Conservation (phyloP, 2,888 invertebrate genomes). For the Ephialtes manifestator region DNA sequence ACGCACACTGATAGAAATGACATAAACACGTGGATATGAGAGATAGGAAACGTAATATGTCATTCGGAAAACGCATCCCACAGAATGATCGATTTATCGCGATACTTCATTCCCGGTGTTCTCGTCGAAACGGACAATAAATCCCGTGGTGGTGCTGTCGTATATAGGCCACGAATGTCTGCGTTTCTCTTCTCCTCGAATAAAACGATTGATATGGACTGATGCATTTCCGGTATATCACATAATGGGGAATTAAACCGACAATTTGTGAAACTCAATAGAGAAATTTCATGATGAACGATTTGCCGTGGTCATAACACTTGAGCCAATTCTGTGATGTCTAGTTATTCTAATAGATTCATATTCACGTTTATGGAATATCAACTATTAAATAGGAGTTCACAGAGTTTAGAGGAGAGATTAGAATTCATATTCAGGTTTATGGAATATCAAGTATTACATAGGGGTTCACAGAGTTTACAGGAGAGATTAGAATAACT, state of each 20-base stretch:
- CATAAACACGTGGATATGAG: background rate
- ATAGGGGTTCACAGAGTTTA: too few relatives aligned
- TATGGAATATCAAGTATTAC: too few relatives aligned
- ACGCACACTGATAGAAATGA: background rate
- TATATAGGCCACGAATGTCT: background rate
- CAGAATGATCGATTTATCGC: conserved; percentile 55
- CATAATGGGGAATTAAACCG: conserved; percentile 2
- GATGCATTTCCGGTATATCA: background rate
- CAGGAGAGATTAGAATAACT: too few relatives aligned
- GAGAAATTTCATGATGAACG: background rate
- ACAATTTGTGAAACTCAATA: conserved; percentile 15
- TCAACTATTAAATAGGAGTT: too few relatives aligned
- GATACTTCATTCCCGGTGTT: conserved; percentile 34
- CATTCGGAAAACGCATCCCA: conserved; percentile 27
- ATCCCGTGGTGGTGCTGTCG: conserved; percentile 2
- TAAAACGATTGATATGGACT: background rate
- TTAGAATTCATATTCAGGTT: background rate
- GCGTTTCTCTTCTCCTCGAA: background rate
- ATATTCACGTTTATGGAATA: background rate
- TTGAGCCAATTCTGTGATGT: background rate
- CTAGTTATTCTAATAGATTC: background rate
- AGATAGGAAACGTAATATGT: conserved; percentile 32
- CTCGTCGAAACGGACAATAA: conserved; percentile 50
- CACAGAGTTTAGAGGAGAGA: too few relatives aligned
- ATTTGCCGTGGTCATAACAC: background rate